phyloP scores from a whole-genome alignment of 2,888 invertebrate species.

The Lasioglossum marginatum region DNA sequence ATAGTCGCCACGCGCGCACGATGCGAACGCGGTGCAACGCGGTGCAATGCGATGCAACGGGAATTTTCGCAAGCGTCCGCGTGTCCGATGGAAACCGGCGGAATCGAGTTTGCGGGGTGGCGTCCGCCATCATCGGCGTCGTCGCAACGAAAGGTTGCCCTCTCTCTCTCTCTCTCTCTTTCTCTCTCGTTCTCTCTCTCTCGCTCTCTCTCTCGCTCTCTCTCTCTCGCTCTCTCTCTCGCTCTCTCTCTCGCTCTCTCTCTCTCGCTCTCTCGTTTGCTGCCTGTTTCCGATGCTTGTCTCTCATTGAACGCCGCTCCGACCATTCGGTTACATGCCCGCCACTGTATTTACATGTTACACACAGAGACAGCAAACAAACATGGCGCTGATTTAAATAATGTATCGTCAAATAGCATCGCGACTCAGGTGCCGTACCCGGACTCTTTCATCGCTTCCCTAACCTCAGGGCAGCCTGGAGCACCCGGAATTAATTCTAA shows the following conservation, averaged over 20 bases:
- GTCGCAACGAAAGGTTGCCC: conserved; percentile 29
- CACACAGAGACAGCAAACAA: conserved; percentile 77
- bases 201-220: conserved; percentile 1
- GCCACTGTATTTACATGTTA: conserved; percentile 73
- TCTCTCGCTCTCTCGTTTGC: neutral
- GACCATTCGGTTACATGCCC: conserved; percentile 42
- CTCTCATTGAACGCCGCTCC: conserved; percentile 34
- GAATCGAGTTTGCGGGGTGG: conserved; percentile 64
- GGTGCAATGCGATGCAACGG: neutral
- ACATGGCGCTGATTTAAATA: conserved; percentile 78
- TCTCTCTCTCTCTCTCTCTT: conserved; percentile 11
- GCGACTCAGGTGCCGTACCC: conserved; percentile 66
- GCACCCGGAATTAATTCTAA: neutral
- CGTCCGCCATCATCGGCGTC: conserved; percentile 51
- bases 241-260: conserved; percentile 4
- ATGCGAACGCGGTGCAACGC: neutral
- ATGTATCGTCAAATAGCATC: conserved; percentile 76
- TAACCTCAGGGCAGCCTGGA: neutral
- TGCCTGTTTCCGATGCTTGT: conserved; percentile 57
- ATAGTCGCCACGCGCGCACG: neutral
- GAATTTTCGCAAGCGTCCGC: conserved; percentile 42
- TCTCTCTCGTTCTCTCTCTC: conserved; percentile 19
- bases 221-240: conserved; percentile 9
- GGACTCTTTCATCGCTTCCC: conserved; percentile 56
- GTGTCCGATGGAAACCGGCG: conserved; percentile 42